Evolutionary conservation across 1,140 invertebrate genomes (phyloP).

Genomic region (Vollenhovia emeryi): DNA sequence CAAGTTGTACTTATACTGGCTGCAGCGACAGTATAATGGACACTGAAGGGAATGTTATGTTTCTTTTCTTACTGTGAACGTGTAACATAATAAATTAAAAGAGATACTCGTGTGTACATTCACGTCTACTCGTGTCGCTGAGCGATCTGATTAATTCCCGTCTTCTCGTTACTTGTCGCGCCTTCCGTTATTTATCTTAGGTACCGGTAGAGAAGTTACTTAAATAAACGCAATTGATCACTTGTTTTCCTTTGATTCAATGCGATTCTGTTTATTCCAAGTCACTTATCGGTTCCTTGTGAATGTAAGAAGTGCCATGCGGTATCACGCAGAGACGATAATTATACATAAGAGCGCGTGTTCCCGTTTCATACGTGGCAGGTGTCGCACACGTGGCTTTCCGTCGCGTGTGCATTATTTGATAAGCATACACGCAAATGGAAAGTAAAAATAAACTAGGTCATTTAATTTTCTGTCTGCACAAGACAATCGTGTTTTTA

Average conservation of each 20-base stretch:
- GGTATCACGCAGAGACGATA: neutral
- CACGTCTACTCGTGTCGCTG: neutral
- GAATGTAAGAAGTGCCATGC: neutral
- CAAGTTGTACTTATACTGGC: slow-evolving; percentile 57
- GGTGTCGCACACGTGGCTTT: neutral
- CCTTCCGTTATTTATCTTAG: slow-evolving; percentile 37
- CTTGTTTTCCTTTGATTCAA: neutral
- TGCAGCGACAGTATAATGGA: slow-evolving; percentile 33
- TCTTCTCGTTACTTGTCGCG: slow-evolving; percentile 20
- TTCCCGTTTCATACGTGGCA: neutral
- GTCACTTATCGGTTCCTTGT: no score
- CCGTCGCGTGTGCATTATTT: slow-evolving; percentile 8
- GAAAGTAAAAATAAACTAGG: neutral
- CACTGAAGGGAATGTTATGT: slow-evolving; percentile 47
- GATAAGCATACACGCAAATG: neutral
- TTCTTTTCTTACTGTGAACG: slow-evolving; percentile 75
- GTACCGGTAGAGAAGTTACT: neutral
- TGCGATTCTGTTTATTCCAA: neutral
- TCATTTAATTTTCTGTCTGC: neutral
- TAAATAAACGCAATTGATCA: slow-evolving; percentile 35
- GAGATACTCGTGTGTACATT: slow-evolving; percentile 59
- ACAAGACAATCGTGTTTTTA: neutral
- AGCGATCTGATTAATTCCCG: slow-evolving; percentile 30
- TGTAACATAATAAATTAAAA: slow-evolving; percentile 77
- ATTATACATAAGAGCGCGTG: neutral